Evolutionary conservation across 2,888 invertebrate genomes (phyloP).

Genomic region (Yponomeuta sedellus): DNA sequence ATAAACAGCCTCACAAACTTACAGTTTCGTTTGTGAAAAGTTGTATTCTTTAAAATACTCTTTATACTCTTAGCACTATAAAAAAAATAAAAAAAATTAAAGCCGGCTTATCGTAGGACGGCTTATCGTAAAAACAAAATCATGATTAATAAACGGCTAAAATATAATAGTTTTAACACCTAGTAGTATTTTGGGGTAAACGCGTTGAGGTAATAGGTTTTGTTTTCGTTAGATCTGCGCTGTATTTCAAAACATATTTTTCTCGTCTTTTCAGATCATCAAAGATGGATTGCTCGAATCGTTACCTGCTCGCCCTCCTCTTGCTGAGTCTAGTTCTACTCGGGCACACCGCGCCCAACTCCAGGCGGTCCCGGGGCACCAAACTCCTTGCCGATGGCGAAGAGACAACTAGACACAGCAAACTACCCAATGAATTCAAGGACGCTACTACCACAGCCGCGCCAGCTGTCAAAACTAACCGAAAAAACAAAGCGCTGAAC

Average conservation of each 20-base stretch:
- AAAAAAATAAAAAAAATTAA: too few species aligned
- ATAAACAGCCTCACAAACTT: too few species aligned
- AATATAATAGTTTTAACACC: too few species aligned
- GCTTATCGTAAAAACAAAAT: too few species aligned
- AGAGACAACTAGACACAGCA: slow-evolving; percentile 45
- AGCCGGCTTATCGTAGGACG: too few species aligned
- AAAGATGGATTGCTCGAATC: slow-evolving; percentile 47
- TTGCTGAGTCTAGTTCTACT: slow-evolving; percentile 41
- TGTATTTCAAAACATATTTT: neutral
- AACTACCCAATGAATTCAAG: slow-evolving; percentile 57
- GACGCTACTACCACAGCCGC: slow-evolving; percentile 48
- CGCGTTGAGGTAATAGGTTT: too few species aligned
- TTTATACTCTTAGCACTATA: too few species aligned
- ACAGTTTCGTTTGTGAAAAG: too few species aligned
- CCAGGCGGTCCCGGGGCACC: slow-evolving; percentile 54
- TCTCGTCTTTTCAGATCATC: slow-evolving; percentile 40
- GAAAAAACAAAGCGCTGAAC: slow-evolving; percentile 70
- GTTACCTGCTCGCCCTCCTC: slow-evolving; percentile 41
- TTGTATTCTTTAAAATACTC: too few species aligned
- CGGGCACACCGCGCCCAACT: slow-evolving; percentile 46
- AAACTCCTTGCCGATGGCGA: slow-evolving; percentile 32
- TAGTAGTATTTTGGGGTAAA: too few species aligned
- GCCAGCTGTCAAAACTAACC: slow-evolving; percentile 40
- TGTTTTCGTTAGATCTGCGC: too few species aligned
- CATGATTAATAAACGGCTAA: too few species aligned